phyloP scores from a whole-genome alignment of 2,797 vertebrate species.

The Hydrophis major region DNA sequence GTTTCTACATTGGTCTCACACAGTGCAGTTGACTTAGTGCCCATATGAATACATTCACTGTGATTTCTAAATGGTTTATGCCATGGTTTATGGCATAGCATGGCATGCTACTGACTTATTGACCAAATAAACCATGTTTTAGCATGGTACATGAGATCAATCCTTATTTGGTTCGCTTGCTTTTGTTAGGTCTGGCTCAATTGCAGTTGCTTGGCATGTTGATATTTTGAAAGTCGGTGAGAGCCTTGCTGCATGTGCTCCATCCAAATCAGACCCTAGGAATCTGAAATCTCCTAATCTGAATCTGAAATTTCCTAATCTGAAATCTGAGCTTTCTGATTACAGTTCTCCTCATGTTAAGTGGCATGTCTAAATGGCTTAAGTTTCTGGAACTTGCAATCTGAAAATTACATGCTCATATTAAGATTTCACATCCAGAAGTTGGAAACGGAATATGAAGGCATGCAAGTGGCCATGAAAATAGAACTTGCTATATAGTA shows the following conservation, averaged over 20 bases:
- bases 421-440: background rate
- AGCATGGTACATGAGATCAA: background rate
- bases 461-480: background rate
- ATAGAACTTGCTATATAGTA: background rate
- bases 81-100: background rate
- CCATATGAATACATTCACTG: background rate
- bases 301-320: background rate
- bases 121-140: background rate
- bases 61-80: background rate
- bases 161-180: background rate
- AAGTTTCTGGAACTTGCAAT: background rate
- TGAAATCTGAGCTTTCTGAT: background rate
- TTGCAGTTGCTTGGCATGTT: background rate
- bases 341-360: background rate
- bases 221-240: background rate
- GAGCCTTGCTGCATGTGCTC: background rate
- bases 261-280: background rate
- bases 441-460: background rate
- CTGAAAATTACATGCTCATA: background rate
- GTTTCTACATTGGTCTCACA: background rate
- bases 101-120: background rate
- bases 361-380: background rate
- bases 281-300: background rate
- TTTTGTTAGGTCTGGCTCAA: background rate
- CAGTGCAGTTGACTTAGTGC: background rate